Percentiles rank a stretch among this genome's conserved stretches.
Conservation (phyloP, 64 coral and sea anemone genomes). For the Anthopleura sola region DNA sequence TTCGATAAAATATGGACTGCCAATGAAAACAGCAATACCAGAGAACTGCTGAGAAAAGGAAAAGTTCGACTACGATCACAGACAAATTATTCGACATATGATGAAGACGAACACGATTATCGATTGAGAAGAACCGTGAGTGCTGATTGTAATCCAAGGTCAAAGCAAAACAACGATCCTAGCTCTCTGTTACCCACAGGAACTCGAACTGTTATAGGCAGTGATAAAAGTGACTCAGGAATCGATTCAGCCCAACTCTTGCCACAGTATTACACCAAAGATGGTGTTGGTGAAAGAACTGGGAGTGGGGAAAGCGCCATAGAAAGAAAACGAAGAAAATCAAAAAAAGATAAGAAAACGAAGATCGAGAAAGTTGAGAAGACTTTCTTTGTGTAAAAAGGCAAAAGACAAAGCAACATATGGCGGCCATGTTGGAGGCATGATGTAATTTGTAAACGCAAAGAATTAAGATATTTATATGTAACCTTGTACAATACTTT, state of each 20-base stretch:
- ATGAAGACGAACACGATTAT: not conserved
- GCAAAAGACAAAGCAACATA: no score
- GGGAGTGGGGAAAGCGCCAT: not conserved
- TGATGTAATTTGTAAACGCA: no score
- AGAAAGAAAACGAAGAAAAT: conserved; percentile 29
- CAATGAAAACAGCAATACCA: not conserved
- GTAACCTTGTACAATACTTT: no score
- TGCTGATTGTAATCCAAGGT: not conserved
- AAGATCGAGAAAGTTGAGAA: conserved; percentile 53
- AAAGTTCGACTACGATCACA: not conserved
- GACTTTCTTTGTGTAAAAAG: conserved; percentile 56
- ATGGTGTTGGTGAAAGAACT: not conserved
- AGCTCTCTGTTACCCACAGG: not conserved
- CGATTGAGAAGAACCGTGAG: not conserved
- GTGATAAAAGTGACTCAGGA: not conserved
- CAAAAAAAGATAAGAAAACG: conserved; percentile 31
- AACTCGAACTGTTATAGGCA: not conserved
- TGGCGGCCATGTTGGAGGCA: no score
- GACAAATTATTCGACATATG: not conserved
- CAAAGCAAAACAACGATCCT: not conserved
- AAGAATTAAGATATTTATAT: no score
- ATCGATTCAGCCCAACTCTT: not conserved
- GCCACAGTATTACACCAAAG: not conserved
- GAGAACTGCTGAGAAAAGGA: conserved; percentile 3
- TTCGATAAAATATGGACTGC: not conserved